Evolutionary conservation across 2,797 vertebrate species (phyloP), one percentile per base, ranked within the genome.

Genomic region (Microcaecilia unicolor): DNA sequence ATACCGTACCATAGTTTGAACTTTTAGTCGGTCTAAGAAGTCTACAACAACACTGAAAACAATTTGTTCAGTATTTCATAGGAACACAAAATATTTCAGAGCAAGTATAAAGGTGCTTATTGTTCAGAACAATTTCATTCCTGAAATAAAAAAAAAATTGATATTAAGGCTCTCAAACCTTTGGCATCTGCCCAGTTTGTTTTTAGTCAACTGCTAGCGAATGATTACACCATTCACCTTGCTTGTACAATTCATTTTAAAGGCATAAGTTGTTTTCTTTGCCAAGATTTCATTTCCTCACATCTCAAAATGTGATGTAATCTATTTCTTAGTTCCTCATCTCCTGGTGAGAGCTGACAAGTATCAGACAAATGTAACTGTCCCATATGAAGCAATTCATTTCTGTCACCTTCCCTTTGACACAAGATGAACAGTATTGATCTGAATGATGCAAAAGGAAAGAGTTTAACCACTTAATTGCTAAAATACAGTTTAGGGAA

Each of bases 221-320:
- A 74, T 50, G 47, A 74, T 67, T 78, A 75, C 69, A 75, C 66
- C 59, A 71, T 60, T 70, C 47, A 21, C 33, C 67, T 52, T 31
- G 8, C 54, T 62, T 25, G 13, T 62, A 65, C 64, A 65, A 67
- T 80, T 75, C 56, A 74, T 81, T 83, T 51, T 55, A 59, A 44
- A 68, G 43, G 50, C 45, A 74, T 66, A 70, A 69, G 74, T 74
- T 82, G 66, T 80, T 80, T 85, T 75, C 70, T 74, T 77, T 75
- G 43, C 65, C 74, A 81, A 78, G 60, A 79, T 77, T 80, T 84
- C 62, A 82, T 82, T 83, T 83, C 69, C 72, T 78, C 45, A 67
- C 74, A 65, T 67, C 76, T 74, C 61, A 49, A 55, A 76, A 69
- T 69, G 67, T 84, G 74, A 86, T 83, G 74, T 81, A 81, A 84